These are phyloP conservation scores for Electrophaes corylata DNA, from an alignment of 2,888 invertebrate genomes.

Conservation along the genomic window DNA sequence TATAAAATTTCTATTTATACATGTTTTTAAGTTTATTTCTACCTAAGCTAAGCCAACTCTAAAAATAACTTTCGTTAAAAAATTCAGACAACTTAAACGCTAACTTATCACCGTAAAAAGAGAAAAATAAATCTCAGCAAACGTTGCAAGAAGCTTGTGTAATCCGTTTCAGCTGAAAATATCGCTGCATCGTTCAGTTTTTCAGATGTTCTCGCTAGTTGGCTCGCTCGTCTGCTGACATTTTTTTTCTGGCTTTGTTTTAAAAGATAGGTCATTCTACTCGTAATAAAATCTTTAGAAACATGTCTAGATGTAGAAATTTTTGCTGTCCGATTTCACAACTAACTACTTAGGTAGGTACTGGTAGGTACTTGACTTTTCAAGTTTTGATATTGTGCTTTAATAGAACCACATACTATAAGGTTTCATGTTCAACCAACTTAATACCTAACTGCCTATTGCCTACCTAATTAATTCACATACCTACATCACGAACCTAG, in stretches of 20 bases:
- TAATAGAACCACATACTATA: too few relatives aligned
- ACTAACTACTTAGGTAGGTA: too few relatives aligned
- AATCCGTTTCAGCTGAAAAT: slow-evolving; percentile 29
- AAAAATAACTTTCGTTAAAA: not conserved
- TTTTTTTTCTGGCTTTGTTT: not conserved
- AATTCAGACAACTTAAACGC: slow-evolving; percentile 25
- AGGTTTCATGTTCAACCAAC: too few relatives aligned
- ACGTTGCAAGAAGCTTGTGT: slow-evolving; percentile 23
- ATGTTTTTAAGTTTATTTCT: not conserved
- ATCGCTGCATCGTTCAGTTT: slow-evolving; percentile 32
- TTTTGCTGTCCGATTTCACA: too few relatives aligned
- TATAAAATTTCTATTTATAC: too few relatives aligned
- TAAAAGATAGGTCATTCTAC: not conserved
- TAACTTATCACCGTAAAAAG: slow-evolving; percentile 28
- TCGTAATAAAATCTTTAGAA: too few relatives aligned
- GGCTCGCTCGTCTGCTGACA: slow-evolving; percentile 5
- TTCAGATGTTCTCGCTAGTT: slow-evolving; percentile 21
- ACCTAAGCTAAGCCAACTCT: not conserved
- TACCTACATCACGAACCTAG: too few relatives aligned
- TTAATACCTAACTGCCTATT: too few relatives aligned
- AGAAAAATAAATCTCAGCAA: slow-evolving; percentile 23
- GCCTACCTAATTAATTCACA: too few relatives aligned
- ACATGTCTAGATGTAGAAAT: too few relatives aligned
- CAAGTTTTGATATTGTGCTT: too few relatives aligned
- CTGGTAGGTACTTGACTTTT: too few relatives aligned